A percentile compares a stretch with the other conserved stretches of the same genome.
Evolutionary conservation across 2,113 vertebrate genomes (phyloP).

Genomic region (Ifrita kowaldi): DNA sequence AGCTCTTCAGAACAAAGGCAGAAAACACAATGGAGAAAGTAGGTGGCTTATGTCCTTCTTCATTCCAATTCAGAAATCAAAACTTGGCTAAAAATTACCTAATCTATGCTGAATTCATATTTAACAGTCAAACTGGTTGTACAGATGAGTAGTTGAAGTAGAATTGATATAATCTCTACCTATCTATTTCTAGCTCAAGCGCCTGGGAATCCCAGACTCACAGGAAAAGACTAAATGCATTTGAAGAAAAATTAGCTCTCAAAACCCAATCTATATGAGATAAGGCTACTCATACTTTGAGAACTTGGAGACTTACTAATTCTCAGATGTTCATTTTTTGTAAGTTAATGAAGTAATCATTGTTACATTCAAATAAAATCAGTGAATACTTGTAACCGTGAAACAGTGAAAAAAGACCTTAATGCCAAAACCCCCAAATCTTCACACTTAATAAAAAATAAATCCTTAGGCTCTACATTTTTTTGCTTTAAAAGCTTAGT

Average conservation of each 20-base stretch:
- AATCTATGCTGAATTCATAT: not conserved
- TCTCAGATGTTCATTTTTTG: not conserved
- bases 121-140: not conserved
- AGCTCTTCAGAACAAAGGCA: not conserved
- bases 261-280: not conserved
- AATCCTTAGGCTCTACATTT: not conserved
- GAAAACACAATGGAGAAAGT: not conserved
- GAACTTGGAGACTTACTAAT: not conserved
- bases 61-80: not conserved
- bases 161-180: not conserved
- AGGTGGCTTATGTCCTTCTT: not conserved
- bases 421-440: fast-evolving
- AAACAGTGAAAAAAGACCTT: not conserved
- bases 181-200: not conserved
- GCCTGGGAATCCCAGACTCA: not conserved
- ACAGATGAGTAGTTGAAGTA: not conserved
- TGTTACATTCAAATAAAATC: not conserved
- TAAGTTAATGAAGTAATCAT: not conserved
- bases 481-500: conserved; percentile 8
- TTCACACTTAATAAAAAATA: not conserved
- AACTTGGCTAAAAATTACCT: not conserved
- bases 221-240: not conserved
- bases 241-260: not conserved
- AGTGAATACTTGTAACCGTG: not conserved
- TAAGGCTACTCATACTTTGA: not conserved